These are phyloP conservation scores for Trachelipus rathkii DNA, from an alignment of 1,140 invertebrate species.

Conservation along the genomic window DNA sequence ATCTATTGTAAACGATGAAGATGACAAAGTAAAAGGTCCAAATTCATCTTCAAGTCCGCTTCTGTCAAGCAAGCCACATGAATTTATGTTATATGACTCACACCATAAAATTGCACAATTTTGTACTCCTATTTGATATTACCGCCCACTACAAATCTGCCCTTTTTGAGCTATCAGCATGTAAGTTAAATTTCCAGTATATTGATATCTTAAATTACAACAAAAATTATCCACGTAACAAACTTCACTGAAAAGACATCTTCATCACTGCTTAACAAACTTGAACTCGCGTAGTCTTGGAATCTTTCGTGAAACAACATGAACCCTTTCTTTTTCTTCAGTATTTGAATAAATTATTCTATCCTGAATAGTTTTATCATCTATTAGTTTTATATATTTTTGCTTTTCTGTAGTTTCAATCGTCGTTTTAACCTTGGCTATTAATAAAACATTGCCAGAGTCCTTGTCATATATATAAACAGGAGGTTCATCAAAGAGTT, in stretches of 20 bases:
- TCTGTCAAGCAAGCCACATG: not conserved
- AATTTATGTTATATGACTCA: not conserved
- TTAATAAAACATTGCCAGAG: constrained; percentile 31
- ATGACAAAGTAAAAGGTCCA: not conserved
- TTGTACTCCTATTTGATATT: not conserved
- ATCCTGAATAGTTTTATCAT: not conserved
- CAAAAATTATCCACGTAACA: not conserved
- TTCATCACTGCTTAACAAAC: not conserved
- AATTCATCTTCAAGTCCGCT: not conserved
- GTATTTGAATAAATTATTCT: not conserved
- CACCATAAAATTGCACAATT: not conserved
- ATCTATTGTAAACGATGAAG: not conserved
- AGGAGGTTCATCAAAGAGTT: constrained; percentile 52
- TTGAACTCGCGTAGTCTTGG: not conserved
- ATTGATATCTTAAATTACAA: not conserved
- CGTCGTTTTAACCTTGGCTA: constrained; percentile 30
- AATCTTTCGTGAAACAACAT: not conserved
- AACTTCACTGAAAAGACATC: not conserved
- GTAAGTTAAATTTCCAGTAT: constrained; percentile 2
- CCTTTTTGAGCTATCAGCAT: not conserved
- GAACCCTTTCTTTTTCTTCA: not conserved
- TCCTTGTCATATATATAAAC: constrained; percentile 42
- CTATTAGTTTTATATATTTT: not conserved
- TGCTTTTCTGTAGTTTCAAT: not conserved
- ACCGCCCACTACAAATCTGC: not conserved